Percentiles rank a stretch among this genome's conserved stretches.
These are phyloP conservation scores for Sula dactylatra DNA, from an alignment of 2,113 vertebrate genomes.

Conservation along the genomic window DNA sequence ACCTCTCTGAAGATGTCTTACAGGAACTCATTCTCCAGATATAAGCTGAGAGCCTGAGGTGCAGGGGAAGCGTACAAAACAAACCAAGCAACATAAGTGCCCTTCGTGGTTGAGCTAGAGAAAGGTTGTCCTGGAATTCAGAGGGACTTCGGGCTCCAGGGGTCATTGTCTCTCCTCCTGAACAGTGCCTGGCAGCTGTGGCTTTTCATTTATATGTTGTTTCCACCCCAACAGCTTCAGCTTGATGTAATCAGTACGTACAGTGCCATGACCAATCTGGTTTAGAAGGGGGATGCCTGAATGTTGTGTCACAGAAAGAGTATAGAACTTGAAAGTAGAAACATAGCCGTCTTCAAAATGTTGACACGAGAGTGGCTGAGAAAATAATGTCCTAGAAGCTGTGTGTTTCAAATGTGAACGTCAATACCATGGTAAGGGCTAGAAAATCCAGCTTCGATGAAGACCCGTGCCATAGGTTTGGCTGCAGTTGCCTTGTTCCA, in stretches of 20 bases:
- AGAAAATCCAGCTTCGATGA: neutral
- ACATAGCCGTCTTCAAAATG: neutral
- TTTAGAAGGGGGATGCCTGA: neutral
- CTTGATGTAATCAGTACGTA: neutral
- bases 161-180: neutral
- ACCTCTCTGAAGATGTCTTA: neutral
- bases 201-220: neutral
- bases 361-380: neutral
- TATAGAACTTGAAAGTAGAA: neutral
- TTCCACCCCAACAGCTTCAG: neutral
- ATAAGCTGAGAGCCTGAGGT: neutral
- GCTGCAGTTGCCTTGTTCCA: neutral
- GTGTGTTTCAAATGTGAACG: neutral
- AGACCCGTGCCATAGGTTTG: rapidly evolving
- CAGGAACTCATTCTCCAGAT: neutral
- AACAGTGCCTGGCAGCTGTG: neutral
- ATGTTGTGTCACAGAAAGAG: neutral
- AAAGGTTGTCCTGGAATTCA: neutral
- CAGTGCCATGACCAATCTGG: neutral
- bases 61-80: neutral
- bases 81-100: neutral
- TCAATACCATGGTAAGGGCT: neutral
- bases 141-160: neutral
- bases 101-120: neutral
- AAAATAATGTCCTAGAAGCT: neutral